These are phyloP conservation scores for Triplophysa bombifrons DNA, from an alignment of 2,797 vertebrate species.

Conservation along the genomic window DNA sequence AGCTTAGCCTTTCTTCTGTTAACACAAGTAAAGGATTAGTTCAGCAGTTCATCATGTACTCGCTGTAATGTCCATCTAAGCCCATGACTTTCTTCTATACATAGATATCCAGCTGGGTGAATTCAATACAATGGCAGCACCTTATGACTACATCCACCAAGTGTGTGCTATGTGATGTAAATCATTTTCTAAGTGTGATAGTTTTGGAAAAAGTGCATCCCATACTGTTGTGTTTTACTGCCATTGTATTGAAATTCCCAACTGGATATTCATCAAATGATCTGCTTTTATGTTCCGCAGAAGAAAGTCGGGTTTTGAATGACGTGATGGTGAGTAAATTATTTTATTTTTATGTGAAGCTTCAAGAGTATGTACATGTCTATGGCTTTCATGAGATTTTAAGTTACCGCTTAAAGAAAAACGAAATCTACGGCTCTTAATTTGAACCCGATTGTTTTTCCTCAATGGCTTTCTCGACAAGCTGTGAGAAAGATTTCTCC, in stretches of 20 bases:
- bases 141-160: background rate
- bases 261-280: background rate
- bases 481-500: slow-evolving; percentile 31
- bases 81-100: background rate
- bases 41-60: background rate
- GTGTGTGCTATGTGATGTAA: background rate
- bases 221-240: background rate
- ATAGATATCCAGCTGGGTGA: background rate
- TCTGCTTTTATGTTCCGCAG: slow-evolving; percentile 1
- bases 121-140: background rate
- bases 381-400: slow-evolving; percentile 29
- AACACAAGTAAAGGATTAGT: slow-evolving; percentile 16
- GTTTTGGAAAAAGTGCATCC: background rate
- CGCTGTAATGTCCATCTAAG: background rate
- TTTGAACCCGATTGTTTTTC: slow-evolving; percentile 28
- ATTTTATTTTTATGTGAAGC: background rate
- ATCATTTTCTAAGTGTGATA: background rate
- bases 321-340: background rate
- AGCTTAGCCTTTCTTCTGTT: background rate
- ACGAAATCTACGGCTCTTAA: background rate
- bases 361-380: slow-evolving; percentile 13
- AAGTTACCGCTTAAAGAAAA: slow-evolving; percentile 28
- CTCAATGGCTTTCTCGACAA: slow-evolving; percentile 32
- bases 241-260: background rate
- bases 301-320: background rate